phyloP scores from a whole-genome alignment of 2,888 invertebrate species.

The Cosmia trapezina region DNA sequence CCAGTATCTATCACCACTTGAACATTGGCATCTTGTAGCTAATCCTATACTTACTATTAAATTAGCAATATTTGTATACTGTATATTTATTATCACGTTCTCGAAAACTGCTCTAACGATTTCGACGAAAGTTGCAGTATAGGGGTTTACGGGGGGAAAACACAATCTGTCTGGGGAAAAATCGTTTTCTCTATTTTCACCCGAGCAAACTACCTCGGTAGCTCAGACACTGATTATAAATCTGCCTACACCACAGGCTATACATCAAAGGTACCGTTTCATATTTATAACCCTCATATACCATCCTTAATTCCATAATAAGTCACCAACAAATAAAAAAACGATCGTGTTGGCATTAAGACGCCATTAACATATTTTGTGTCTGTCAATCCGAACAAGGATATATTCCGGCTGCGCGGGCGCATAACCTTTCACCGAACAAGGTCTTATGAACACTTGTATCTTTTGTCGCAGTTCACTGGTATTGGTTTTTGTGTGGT shows the following conservation, averaged over 20 bases:
- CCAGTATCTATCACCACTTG: too few species aligned
- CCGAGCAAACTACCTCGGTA: too few species aligned
- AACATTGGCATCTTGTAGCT: too few species aligned
- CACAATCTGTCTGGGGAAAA: too few species aligned
- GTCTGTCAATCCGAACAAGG: constrained; percentile 62
- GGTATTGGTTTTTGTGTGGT: constrained; percentile 3
- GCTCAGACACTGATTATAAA: background rate
- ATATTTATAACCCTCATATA: background rate
- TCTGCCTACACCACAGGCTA: background rate
- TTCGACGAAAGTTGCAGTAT: too few species aligned
- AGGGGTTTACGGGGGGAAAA: too few species aligned
- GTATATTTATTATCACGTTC: too few species aligned
- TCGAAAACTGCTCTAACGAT: too few species aligned
- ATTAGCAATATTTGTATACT: too few species aligned
- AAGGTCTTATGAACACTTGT: constrained; percentile 54
- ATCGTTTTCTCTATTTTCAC: too few species aligned
- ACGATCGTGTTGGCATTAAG: constrained; percentile 58
- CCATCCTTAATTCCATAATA: constrained; percentile 28
- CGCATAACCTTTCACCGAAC: constrained; percentile 68
- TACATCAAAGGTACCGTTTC: background rate
- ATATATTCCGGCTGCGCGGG: constrained; percentile 60
- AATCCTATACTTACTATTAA: too few species aligned
- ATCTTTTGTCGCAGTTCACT: constrained; percentile 23
- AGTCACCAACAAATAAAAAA: constrained; percentile 46
- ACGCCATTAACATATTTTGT: constrained; percentile 56